A percentile compares a stretch with the other conserved stretches of the same genome.
Conservation (phyloP, 2,113 vertebrate species). For the Elaphurus davidianus region DNA sequence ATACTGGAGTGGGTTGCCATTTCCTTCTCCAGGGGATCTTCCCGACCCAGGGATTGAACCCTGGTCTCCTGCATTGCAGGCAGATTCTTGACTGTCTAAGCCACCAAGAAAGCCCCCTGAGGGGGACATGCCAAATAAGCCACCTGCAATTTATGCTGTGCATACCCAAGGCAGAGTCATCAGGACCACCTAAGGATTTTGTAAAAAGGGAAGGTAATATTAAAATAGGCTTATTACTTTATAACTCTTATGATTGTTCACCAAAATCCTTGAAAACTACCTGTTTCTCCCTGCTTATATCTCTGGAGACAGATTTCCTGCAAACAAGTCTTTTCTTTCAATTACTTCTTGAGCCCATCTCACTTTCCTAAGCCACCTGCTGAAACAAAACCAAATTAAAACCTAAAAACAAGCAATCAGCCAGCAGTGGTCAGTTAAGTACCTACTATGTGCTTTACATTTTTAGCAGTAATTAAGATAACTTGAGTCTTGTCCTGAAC, state of each 20-base stretch:
- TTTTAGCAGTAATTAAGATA: not conserved
- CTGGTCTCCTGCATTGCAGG: not conserved
- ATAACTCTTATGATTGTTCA: not conserved
- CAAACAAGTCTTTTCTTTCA: not conserved
- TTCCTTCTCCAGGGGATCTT: not conserved
- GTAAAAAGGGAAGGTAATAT: not conserved
- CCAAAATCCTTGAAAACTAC: not conserved
- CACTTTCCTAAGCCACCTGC: not conserved
- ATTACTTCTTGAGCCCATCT: not conserved
- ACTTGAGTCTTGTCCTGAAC: not conserved
- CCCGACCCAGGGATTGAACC: not conserved
- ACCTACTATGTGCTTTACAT: not conserved
- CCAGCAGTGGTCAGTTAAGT: not conserved
- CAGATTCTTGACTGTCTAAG: not conserved
- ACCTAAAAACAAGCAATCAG: not conserved
- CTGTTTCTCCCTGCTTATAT: not conserved
- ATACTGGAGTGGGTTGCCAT: not conserved
- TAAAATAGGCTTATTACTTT: not conserved
- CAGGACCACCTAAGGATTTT: not conserved
- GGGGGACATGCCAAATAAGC: not conserved
- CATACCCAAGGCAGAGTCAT: not conserved
- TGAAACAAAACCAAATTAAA: not conserved
- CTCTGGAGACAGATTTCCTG: not conserved
- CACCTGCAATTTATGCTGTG: not conserved
- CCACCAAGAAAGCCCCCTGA: not conserved